Conservation (phyloP, 2,113 vertebrate species). For the Dicrurus megarhynchus region DNA sequence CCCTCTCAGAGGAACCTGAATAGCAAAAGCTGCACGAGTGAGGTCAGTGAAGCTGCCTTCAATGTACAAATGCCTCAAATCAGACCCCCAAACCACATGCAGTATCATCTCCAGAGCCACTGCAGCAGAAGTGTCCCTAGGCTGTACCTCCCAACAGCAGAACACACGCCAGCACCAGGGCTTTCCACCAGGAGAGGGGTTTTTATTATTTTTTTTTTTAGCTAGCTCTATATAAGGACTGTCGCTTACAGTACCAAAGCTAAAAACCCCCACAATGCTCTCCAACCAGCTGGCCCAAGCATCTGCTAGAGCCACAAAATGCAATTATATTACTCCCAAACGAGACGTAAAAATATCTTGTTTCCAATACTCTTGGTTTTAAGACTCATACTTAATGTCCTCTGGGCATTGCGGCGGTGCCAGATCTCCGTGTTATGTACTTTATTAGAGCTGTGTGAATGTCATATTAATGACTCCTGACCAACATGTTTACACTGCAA, state of each 20-base stretch:
- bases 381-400: slow-evolving; percentile 84
- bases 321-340: slow-evolving; percentile 87
- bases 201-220: background rate
- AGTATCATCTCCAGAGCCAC: background rate
- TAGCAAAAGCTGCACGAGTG: background rate
- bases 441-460: slow-evolving; percentile 78
- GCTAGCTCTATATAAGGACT: slow-evolving; percentile 47
- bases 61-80: background rate
- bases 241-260: slow-evolving; percentile 64
- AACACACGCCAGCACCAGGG: background rate
- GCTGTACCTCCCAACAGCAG: background rate
- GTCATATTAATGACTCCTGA: slow-evolving; percentile 78
- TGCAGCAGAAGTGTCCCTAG: background rate
- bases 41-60: background rate
- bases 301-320: slow-evolving; percentile 87
- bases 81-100: background rate
- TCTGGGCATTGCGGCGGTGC: slow-evolving; percentile 73
- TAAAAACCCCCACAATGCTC: slow-evolving; percentile 68
- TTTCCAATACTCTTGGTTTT: slow-evolving; percentile 87
- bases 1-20: background rate
- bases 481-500: slow-evolving; percentile 74
- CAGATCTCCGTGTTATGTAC: slow-evolving; percentile 70
- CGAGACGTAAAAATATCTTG: slow-evolving; percentile 90
- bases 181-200: slow-evolving; percentile 6
- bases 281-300: slow-evolving; percentile 91